phyloP scores from a whole-genome alignment of 2,113 vertebrate genomes.

The Campylomormyrus tamandua region DNA sequence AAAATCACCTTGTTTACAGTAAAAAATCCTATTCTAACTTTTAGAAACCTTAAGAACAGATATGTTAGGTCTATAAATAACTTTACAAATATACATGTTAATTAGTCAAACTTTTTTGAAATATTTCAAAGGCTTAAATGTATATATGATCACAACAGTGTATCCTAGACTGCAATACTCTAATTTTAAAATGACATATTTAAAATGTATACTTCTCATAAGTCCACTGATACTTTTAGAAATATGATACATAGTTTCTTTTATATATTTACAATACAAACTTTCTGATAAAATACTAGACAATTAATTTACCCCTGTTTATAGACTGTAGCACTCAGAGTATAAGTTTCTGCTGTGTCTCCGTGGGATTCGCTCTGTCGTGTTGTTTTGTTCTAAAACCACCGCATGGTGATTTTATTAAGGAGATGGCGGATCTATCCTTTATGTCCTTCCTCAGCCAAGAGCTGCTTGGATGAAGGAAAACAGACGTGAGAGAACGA shows the following conservation, averaged over 20 bases:
- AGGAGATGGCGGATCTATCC: neutral
- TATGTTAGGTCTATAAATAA: conserved; percentile 91
- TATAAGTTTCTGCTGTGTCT: neutral
- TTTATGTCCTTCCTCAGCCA: neutral
- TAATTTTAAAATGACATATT: conserved; percentile 50
- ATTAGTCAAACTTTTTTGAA: conserved; percentile 74
- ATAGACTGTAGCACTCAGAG: neutral
- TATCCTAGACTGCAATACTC: conserved; percentile 70
- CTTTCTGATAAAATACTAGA: conserved; percentile 63
- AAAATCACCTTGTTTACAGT: conserved; percentile 66
- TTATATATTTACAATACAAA: conserved; percentile 81
- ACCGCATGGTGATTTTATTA: neutral
- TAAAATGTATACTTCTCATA: conserved; percentile 53
- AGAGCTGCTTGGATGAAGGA: neutral
- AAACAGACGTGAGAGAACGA: neutral
- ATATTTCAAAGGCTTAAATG: conserved; percentile 68
- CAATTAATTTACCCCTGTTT: neutral
- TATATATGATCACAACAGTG: conserved; percentile 66
- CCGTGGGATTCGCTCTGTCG: neutral
- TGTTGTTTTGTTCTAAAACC: neutral
- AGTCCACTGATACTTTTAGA: conserved; percentile 61
- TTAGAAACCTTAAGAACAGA: conserved; percentile 65
- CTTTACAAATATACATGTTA: conserved; percentile 97
- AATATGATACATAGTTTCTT: conserved; percentile 72
- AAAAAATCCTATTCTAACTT: conserved; percentile 63